A percentile compares a stretch with the other conserved stretches of the same genome.
phyloP scores from a whole-genome alignment of 2,113 vertebrate species.

The Acanthisitta chloris region DNA sequence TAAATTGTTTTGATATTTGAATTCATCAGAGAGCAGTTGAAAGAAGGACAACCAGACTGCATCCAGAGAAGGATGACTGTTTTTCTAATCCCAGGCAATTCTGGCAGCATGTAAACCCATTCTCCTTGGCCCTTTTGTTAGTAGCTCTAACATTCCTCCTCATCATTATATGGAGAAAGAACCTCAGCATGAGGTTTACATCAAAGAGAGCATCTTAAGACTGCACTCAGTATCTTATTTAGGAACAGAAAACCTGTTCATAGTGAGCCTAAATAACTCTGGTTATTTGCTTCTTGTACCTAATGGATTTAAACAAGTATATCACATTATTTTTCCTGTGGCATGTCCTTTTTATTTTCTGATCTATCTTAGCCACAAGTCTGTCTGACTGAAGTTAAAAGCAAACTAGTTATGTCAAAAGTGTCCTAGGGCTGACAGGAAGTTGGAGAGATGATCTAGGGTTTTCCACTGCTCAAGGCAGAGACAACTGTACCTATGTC shows the following conservation, averaged over 20 bases:
- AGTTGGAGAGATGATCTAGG: conserved; percentile 19
- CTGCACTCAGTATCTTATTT: background rate
- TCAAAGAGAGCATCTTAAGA: conserved; percentile 25
- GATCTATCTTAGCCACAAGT: background rate
- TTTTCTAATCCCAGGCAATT: conserved; percentile 38
- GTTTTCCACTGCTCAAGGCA: background rate
- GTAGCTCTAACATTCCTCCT: background rate
- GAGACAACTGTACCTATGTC: background rate
- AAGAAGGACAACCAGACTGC: background rate
- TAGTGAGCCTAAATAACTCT: background rate
- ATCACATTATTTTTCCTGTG: background rate
- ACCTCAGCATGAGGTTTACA: conserved; percentile 23
- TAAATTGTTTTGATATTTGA: background rate
- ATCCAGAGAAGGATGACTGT: background rate
- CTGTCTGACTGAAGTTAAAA: conserved; percentile 15
- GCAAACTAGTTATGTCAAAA: background rate
- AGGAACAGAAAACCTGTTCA: conserved; percentile 4
- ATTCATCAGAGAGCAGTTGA: background rate
- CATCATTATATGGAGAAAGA: conserved; percentile 11
- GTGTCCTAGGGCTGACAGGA: background rate
- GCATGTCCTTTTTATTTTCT: background rate
- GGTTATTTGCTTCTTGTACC: background rate
- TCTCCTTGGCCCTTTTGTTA: background rate
- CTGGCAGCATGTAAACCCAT: background rate
- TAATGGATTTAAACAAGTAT: background rate